Conservation (phyloP, 2,797 vertebrate species). For the Amblyraja radiata region DNA sequence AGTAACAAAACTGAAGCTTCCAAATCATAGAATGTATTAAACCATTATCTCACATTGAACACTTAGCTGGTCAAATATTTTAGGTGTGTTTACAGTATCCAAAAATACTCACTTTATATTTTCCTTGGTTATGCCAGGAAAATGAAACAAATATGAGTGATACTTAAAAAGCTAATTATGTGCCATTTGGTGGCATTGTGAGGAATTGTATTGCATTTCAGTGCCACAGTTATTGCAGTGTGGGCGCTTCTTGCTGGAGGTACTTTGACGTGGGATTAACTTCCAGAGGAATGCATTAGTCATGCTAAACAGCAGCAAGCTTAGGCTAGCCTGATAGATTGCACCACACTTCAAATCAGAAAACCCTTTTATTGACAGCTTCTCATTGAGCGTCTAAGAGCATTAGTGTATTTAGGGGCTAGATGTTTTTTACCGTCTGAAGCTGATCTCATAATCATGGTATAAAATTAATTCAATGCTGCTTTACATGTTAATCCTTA, state of each 20-base stretch:
- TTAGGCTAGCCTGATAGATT: constrained; percentile 64
- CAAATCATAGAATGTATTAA: neutral
- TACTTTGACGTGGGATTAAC: constrained; percentile 79
- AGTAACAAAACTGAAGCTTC: neutral
- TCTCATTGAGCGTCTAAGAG: constrained; percentile 64
- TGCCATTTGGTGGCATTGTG: constrained; percentile 64
- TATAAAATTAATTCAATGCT: constrained; percentile 75
- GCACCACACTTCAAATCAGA: constrained; percentile 62
- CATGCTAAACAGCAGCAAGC: constrained; percentile 55
- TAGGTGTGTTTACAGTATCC: neutral
- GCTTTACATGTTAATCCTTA: constrained; percentile 76
- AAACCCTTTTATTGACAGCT: constrained; percentile 59
- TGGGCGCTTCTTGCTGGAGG: constrained; percentile 61
- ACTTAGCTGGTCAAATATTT: neutral
- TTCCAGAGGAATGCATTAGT: constrained; percentile 76
- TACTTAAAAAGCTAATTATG: constrained; percentile 58
- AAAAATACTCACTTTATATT: neutral
- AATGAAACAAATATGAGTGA: constrained; percentile 33
- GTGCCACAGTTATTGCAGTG: constrained; percentile 58
- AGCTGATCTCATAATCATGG: constrained; percentile 68
- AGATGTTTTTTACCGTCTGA: constrained; percentile 68
- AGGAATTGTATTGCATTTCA: constrained; percentile 69
- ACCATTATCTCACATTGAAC: neutral
- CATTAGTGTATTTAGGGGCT: constrained; percentile 66
- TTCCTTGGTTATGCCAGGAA: neutral